These are phyloP conservation scores for Galago senegalensis DNA, from an alignment of 2,797 vertebrate genomes.

Conservation along the genomic window DNA sequence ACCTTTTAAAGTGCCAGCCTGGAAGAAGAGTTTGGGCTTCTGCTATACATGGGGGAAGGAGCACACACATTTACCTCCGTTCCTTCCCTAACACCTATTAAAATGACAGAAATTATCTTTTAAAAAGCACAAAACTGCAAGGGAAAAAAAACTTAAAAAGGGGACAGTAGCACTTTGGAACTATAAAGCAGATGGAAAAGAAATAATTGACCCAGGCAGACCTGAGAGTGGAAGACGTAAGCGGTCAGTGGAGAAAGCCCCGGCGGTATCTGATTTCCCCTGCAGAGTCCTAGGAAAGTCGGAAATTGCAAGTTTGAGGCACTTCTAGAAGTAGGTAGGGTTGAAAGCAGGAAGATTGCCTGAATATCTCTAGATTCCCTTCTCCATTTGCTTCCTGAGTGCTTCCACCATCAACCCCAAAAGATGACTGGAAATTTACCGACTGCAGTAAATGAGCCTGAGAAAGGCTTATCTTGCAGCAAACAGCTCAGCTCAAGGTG, in stretches of 20 bases:
- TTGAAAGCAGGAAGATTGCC: not conserved
- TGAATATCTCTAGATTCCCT: not conserved
- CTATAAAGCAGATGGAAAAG: not conserved
- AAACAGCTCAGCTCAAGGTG: not conserved
- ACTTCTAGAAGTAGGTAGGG: not conserved
- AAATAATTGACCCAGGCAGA: constrained; percentile 32
- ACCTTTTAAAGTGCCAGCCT: not conserved
- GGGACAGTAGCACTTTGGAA: not conserved
- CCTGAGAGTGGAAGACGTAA: not conserved
- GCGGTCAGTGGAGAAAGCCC: not conserved
- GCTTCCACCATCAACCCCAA: not conserved
- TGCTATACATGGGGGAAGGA: not conserved
- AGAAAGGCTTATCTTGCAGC: not conserved
- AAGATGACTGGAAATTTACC: not conserved
- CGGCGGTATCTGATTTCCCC: not conserved
- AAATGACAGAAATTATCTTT: not conserved
- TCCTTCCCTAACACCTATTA: not conserved
- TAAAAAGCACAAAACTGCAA: not conserved
- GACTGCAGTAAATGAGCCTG: not conserved
- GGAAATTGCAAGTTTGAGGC: not conserved
- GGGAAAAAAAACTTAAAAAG: not conserved
- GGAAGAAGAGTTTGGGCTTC: not conserved
- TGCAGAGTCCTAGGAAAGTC: not conserved
- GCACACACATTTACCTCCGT: not conserved
- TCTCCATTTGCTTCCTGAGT: not conserved